phyloP scores from a whole-genome alignment of 2,113 vertebrate species.

The Jaculus jaculus region DNA sequence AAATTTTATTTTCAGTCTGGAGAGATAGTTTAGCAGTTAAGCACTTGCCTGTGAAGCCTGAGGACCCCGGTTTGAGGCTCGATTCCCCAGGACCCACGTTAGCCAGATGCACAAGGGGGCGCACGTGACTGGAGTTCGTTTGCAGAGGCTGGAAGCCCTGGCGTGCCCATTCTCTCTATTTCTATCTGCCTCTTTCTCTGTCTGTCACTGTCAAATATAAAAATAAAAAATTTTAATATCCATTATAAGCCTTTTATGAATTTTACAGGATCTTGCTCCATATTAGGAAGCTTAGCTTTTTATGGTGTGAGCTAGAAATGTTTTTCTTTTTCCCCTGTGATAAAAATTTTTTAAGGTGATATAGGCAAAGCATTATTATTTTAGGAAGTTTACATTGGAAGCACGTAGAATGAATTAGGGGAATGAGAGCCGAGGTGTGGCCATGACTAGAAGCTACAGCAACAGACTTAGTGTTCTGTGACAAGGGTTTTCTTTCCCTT shows the following conservation, averaged over 20 bases:
- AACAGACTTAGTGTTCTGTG: neutral
- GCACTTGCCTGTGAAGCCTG: no score
- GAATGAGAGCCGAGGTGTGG: neutral
- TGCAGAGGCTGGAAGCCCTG: no score
- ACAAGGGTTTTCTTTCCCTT: neutral
- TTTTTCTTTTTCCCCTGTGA: constrained; percentile 3
- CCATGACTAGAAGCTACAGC: neutral
- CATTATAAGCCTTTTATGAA: neutral
- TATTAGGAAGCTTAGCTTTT: constrained; percentile 22
- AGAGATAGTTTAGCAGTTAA: no score
- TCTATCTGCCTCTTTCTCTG: no score
- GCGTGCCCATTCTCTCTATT: no score
- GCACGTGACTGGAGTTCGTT: no score
- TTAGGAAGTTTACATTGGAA: neutral
- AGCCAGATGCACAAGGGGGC: no score
- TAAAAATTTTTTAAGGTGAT: neutral
- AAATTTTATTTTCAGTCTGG: neutral
- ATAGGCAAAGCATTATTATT: neutral
- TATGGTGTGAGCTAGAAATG: neutral
- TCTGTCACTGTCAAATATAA: no score
- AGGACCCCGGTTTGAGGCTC: no score
- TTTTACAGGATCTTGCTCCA: neutral
- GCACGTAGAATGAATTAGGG: neutral
- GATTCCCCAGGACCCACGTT: no score
- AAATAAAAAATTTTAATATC: neutral